phyloP scores from a whole-genome alignment of 2,113 vertebrate species.

The Sinocyclocheilus anshuiensis region DNA sequence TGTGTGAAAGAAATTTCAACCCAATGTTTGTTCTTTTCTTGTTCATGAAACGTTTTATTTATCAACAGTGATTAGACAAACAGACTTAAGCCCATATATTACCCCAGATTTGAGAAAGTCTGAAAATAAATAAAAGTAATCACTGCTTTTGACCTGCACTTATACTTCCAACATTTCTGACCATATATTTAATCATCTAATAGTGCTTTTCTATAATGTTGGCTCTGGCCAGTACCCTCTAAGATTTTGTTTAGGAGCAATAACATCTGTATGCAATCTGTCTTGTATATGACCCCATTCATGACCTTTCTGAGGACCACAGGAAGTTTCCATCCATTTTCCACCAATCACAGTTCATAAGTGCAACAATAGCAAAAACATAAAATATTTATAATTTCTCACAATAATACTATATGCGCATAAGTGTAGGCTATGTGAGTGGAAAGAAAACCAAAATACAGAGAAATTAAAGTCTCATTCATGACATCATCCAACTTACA shows the following conservation, averaged over 20 bases:
- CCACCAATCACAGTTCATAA: constrained; percentile 46
- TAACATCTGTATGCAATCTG: constrained; percentile 71
- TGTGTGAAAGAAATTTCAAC: constrained; percentile 75
- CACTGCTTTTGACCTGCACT: not conserved
- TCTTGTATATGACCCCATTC: constrained; percentile 26
- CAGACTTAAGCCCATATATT: not conserved
- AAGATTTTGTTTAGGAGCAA: constrained; percentile 41
- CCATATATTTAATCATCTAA: not conserved
- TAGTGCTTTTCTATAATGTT: not conserved
- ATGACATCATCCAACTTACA: not conserved
- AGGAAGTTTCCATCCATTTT: constrained; percentile 60
- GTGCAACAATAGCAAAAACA: constrained; percentile 10
- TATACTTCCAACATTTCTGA: not conserved
- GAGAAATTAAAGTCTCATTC: not conserved
- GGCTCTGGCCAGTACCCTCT: not conserved
- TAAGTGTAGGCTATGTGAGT: not conserved
- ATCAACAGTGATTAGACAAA: not conserved
- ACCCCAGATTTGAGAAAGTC: not conserved
- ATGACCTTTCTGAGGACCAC: constrained; percentile 50
- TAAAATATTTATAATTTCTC: not conserved
- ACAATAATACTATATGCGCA: not conserved
- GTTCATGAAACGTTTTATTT: not conserved
- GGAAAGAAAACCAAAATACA: not conserved
- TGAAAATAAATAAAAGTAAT: not conserved
- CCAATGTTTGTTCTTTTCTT: not conserved